Evolutionary conservation across 1,140 invertebrate genomes (phyloP), one percentile per base, ranked within the genome.

Genomic region (Ceratina australensis): DNA sequence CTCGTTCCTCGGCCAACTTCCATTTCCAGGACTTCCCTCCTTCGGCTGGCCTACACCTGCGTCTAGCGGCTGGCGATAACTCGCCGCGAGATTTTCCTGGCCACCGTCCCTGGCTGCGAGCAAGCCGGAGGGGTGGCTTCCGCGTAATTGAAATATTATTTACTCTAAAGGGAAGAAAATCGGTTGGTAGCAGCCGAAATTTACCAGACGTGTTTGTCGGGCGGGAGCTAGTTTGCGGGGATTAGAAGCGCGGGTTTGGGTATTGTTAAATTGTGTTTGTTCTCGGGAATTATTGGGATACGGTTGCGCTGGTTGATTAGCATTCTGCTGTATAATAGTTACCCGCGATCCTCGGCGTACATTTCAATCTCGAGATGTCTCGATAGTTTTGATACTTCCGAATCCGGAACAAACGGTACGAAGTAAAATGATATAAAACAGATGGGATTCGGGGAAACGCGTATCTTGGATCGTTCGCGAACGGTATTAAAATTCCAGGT

Each of bases 91-190:
- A 77, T 77, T 47, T 56, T 12, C 24, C 18, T 28, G 20, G 63
- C 61, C n/a, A n/a, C 26, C 8, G 12, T n/a, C 15, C 22, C 10
- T 49, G 42, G 60, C 28, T 18, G 28, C 15, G 59, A 64, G n/a
- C 22, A 54, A 52, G 59, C 20, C 12, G n/a, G 18, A 47, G 61
- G 28, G 61, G 24, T n/a, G 49, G n/a, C n/a, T 10, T 28, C 16
- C 15, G 52, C 56, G 72, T 74, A 74, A 74, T 74, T 74, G 61
- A 66, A 74, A 65, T 74, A 74, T 74, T 74, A 74, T 74, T 74
- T 74, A 74, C 72, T 57, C 50, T 74, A 54, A 71, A 71, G 42
- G 33, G 72, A 52, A 33, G 28, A 54, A 56, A 74, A 65, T 66
- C 61, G 61, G 20, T 12, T 54, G 54, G 24, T 24, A 18, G 18